phyloP scores from a whole-genome alignment of 2,888 invertebrate species.

The Metallyticus violacea region DNA sequence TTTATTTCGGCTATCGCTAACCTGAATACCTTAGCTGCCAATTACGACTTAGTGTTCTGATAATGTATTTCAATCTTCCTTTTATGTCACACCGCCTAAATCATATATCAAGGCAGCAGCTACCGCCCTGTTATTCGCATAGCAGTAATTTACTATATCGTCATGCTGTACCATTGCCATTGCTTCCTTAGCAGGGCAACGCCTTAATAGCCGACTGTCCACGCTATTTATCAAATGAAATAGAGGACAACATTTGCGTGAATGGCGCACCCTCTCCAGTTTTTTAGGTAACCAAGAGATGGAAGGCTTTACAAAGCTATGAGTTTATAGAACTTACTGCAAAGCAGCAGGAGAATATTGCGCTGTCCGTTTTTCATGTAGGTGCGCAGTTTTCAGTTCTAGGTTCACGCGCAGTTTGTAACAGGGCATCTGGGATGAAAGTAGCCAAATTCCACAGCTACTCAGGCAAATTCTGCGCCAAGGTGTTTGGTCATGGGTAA shows the following conservation, averaged over 20 bases:
- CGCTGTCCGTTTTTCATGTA: too few relatives aligned
- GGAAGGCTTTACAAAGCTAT: too few relatives aligned
- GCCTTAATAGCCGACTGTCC: not conserved
- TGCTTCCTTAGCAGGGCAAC: not conserved
- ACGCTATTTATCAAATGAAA: not conserved
- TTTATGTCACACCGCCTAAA: not conserved
- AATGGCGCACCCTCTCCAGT: not conserved
- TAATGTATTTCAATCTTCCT: not conserved
- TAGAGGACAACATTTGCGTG: not conserved
- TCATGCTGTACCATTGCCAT: not conserved
- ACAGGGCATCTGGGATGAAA: too few relatives aligned
- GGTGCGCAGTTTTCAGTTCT: too few relatives aligned
- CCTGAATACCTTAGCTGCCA: not conserved
- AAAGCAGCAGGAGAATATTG: too few relatives aligned
- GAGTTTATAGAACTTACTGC: too few relatives aligned
- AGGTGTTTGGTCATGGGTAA: too few relatives aligned
- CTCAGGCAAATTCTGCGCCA: too few relatives aligned
- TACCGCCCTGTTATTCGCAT: not conserved
- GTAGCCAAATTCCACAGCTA: too few relatives aligned
- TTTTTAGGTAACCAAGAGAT: too few relatives aligned
- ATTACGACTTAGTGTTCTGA: not conserved
- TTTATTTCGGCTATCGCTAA: not conserved
- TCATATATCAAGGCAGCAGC: not conserved
- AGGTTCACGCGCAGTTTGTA: too few relatives aligned
- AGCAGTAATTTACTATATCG: not conserved